Conservation (phyloP, 2,797 vertebrate species). For the Tenualosa ilisha region DNA sequence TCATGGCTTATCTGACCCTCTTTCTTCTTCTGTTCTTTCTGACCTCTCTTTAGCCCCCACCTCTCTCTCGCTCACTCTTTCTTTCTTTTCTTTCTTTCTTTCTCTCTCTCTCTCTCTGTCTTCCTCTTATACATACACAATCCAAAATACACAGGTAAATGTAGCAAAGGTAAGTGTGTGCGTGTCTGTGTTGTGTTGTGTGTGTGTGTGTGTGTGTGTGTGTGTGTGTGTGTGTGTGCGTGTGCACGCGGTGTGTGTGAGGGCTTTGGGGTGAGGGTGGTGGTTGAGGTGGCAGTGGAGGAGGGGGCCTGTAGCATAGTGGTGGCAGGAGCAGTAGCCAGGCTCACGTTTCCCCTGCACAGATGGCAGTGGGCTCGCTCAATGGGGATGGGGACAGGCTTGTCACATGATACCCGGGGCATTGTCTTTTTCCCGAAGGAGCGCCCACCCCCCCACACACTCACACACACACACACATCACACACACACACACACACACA, state of each 20-base stretch:
- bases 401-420: slow-evolving; percentile 54
- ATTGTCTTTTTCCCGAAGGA: slow-evolving; percentile 42
- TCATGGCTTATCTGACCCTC: slow-evolving; percentile 14
- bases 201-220: neutral
- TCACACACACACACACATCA: neutral
- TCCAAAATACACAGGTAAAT: neutral
- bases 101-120: neutral
- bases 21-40: slow-evolving; percentile 11
- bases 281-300: neutral
- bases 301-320: slow-evolving; percentile 39
- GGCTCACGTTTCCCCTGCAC: slow-evolving; percentile 73
- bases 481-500: neutral
- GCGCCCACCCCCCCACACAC: slow-evolving; percentile 46
- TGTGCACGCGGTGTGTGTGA: neutral
- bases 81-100: too few relatives aligned
- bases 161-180: neutral
- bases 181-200: neutral
- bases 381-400: slow-evolving; percentile 66
- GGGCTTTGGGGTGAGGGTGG: neutral
- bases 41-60: slow-evolving; percentile 6
- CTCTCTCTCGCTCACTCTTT: too few relatives aligned
- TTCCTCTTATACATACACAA: neutral
- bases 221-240: neutral
- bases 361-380: slow-evolving; percentile 74
- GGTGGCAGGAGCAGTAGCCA: slow-evolving; percentile 35